These are phyloP conservation scores for Stratiomys singularior DNA, from an alignment of 2,888 invertebrate species.

Conservation along the genomic window DNA sequence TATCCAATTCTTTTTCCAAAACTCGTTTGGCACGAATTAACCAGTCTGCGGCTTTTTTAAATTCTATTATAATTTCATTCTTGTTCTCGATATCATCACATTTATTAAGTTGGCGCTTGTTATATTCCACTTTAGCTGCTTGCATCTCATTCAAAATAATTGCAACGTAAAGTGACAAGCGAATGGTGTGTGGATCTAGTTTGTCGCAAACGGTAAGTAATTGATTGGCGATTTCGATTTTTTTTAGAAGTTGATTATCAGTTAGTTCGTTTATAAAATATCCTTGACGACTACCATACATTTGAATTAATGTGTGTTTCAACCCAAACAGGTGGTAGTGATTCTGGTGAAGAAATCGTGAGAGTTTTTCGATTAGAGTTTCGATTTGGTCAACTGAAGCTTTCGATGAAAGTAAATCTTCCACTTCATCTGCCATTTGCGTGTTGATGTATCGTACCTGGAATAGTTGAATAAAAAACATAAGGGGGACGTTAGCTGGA, in stretches of 20 bases:
- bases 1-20: constrained; percentile 61
- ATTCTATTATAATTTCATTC: constrained; percentile 35
- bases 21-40: constrained; percentile 58
- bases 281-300: constrained; percentile 78
- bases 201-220: constrained; percentile 72
- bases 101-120: constrained; percentile 59
- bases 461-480: constrained; percentile 3
- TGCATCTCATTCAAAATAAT: constrained; percentile 80
- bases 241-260: constrained; percentile 71
- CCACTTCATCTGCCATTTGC: constrained; percentile 82
- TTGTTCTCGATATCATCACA: constrained; percentile 7
- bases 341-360: constrained; percentile 81
- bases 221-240: constrained; percentile 75
- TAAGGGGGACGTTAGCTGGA: not conserved
- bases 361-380: constrained; percentile 74
- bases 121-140: constrained; percentile 68
- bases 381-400: constrained; percentile 72
- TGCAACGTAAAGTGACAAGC: constrained; percentile 80
- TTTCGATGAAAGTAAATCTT: constrained; percentile 69
- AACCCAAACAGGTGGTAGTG: constrained; percentile 86
- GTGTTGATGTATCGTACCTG: constrained; percentile 70
- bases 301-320: constrained; percentile 83
- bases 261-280: constrained; percentile 69
- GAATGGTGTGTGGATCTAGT: constrained; percentile 78
- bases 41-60: constrained; percentile 55